These are phyloP conservation scores for Ormyrus thymus DNA, from an alignment of 2,888 invertebrate genomes.

Conservation along the genomic window DNA sequence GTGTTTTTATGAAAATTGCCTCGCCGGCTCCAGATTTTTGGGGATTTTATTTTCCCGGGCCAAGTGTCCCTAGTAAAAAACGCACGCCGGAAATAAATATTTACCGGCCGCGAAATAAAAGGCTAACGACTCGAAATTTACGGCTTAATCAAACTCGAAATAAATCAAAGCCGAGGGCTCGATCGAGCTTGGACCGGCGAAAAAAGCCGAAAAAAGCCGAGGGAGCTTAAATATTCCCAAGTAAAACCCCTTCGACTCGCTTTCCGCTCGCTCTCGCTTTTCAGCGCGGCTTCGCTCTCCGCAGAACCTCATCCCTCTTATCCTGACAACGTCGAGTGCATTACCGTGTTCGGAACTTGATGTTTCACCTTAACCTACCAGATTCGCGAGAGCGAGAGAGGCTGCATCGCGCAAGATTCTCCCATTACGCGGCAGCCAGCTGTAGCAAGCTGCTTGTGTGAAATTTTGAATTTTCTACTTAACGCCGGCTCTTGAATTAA, in stretches of 20 bases:
- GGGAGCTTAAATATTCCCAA: slow-evolving; percentile 64
- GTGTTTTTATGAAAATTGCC: too few species aligned
- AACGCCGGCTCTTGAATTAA: neutral
- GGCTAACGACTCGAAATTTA: too few species aligned
- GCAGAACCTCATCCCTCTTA: slow-evolving; percentile 59
- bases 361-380: slow-evolving; percentile 62
- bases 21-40: too few species aligned
- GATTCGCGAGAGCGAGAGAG: slow-evolving; percentile 29
- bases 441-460: neutral
- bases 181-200: too few species aligned
- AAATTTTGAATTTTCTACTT: slow-evolving; percentile 17
- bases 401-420: slow-evolving; percentile 28
- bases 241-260: slow-evolving; percentile 60
- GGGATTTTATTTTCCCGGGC: slow-evolving; percentile 7
- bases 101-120: too few species aligned
- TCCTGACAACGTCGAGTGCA: slow-evolving; percentile 66
- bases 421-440: slow-evolving; percentile 17
- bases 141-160: too few species aligned
- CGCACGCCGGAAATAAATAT: too few species aligned
- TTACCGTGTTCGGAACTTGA: slow-evolving; percentile 69
- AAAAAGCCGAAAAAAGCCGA: too few species aligned
- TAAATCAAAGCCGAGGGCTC: too few species aligned
- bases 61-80: too few species aligned
- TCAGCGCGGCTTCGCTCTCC: slow-evolving; percentile 16
- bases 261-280: slow-evolving; percentile 45